A percentile compares a stretch with the other conserved stretches of the same genome.
Evolutionary conservation across 2,797 vertebrate species (phyloP).

Genomic region (Nannoperca australis): DNA sequence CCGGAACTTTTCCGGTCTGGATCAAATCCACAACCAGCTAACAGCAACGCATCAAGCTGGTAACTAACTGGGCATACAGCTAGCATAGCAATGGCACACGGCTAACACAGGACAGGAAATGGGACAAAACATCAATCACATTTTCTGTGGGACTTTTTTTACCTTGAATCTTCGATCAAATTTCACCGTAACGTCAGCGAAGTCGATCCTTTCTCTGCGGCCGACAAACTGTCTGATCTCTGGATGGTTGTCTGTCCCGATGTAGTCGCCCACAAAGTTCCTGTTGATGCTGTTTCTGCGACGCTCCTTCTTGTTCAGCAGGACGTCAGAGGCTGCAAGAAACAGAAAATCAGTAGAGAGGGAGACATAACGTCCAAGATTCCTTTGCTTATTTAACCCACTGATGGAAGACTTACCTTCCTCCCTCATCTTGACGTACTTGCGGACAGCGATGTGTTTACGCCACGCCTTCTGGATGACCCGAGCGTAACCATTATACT

Average conservation of each 20-base stretch:
- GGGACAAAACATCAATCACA: too few relatives aligned
- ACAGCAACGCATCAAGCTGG: too few relatives aligned
- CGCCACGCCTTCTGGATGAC: conserved; percentile 91
- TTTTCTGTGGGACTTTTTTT: background rate
- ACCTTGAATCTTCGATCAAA: conserved; percentile 89
- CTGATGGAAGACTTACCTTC: conserved; percentile 81
- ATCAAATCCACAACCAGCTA: too few relatives aligned
- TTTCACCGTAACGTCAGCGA: conserved; percentile 87
- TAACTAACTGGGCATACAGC: too few relatives aligned
- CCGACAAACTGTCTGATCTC: conserved; percentile 88
- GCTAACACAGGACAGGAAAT: background rate
- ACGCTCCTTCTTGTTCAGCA: conserved; percentile 90
- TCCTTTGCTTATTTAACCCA: background rate
- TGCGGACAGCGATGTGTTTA: conserved; percentile 88
- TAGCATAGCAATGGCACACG: too few relatives aligned
- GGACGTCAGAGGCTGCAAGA: conserved; percentile 85
- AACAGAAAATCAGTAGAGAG: background rate
- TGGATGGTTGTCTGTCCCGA: conserved; percentile 86
- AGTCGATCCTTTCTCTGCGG: conserved; percentile 88
- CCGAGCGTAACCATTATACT: conserved; percentile 87
- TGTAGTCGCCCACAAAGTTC: conserved; percentile 90
- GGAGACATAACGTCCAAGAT: background rate
- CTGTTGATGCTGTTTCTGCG: conserved; percentile 90
- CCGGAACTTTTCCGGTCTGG: too few relatives aligned
- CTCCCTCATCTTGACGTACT: conserved; percentile 89